phyloP scores from a whole-genome alignment of 1,140 invertebrate species.

The Musca domestica region DNA sequence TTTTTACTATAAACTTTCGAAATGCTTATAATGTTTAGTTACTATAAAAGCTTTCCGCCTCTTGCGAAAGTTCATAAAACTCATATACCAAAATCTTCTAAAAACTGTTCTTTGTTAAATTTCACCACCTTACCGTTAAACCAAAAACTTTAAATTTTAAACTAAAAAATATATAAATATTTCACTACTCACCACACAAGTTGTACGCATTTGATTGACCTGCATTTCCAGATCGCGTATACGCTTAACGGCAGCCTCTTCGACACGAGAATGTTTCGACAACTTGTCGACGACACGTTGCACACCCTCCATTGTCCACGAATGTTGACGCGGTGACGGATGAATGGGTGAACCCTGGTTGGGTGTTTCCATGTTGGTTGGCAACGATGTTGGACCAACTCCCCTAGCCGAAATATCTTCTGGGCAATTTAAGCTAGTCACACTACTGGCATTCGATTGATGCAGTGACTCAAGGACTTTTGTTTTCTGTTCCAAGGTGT shows the following conservation, averaged over 20 bases:
- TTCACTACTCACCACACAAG: constrained; percentile 62
- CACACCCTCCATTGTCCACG: constrained; percentile 60
- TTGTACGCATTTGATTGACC: constrained; percentile 53
- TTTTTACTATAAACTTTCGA: background rate
- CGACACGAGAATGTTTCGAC: constrained; percentile 64
- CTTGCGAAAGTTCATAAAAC: background rate
- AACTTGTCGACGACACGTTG: constrained; percentile 67
- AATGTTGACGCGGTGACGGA: constrained; percentile 31
- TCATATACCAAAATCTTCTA: background rate
- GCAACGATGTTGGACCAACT: background rate
- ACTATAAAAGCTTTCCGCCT: background rate
- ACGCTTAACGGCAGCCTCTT: constrained; percentile 71
- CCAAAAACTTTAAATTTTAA: too few relatives aligned
- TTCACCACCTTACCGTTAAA: background rate
- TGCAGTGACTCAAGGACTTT: constrained; percentile 69
- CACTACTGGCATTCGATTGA: constrained; percentile 59
- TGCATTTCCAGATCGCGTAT: constrained; percentile 75
- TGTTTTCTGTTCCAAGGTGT: constrained; percentile 64
- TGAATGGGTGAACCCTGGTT: constrained; percentile 34
- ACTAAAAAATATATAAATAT: constrained; percentile 3
- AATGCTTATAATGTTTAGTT: background rate
- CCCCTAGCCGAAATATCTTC: constrained; percentile 73
- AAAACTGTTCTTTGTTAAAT: constrained; percentile 1
- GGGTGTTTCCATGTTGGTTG: constrained; percentile 25
- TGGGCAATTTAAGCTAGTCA: constrained; percentile 66